Percentiles rank a stretch among this genome's conserved stretches.
Evolutionary conservation across 2,888 invertebrate genomes (phyloP).

Genomic region (Drosophila pullipes): DNA sequence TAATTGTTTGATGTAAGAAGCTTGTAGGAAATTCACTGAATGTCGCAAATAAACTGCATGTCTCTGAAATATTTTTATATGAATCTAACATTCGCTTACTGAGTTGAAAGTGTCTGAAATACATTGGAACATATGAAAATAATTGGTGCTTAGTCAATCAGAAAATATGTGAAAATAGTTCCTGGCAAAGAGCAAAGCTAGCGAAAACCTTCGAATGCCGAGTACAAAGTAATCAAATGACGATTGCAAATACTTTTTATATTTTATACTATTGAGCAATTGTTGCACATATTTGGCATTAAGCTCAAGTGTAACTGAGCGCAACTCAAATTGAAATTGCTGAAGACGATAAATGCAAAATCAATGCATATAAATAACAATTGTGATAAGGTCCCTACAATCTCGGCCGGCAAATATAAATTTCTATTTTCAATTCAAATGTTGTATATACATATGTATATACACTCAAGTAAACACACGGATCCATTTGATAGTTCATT

Average conservation of each 20-base stretch:
- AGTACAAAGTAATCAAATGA: neutral
- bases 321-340: slow-evolving; percentile 16
- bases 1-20: slow-evolving; percentile 22
- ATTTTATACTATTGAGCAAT: neutral
- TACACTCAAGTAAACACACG: neutral
- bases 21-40: neutral
- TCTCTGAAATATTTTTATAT: neutral
- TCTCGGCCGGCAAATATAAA: slow-evolving; percentile 16
- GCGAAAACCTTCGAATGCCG: neutral
- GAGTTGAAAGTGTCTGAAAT: neutral
- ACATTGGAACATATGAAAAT: neutral
- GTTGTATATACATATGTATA: neutral
- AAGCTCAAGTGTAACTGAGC: neutral
- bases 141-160: neutral
- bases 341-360: slow-evolving; percentile 12
- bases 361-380: slow-evolving; percentile 20
- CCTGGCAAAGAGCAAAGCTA: neutral
- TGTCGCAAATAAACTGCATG: neutral
- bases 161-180: neutral
- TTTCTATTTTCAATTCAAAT: slow-evolving; percentile 14
- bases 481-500: neutral
- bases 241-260: neutral
- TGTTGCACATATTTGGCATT: neutral
- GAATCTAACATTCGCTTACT: neutral
- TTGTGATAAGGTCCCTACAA: slow-evolving; percentile 24